Evolutionary conservation across 1,140 invertebrate genomes (phyloP), one percentile per base, ranked within the genome.

Genomic region (Drosophila miranda): DNA sequence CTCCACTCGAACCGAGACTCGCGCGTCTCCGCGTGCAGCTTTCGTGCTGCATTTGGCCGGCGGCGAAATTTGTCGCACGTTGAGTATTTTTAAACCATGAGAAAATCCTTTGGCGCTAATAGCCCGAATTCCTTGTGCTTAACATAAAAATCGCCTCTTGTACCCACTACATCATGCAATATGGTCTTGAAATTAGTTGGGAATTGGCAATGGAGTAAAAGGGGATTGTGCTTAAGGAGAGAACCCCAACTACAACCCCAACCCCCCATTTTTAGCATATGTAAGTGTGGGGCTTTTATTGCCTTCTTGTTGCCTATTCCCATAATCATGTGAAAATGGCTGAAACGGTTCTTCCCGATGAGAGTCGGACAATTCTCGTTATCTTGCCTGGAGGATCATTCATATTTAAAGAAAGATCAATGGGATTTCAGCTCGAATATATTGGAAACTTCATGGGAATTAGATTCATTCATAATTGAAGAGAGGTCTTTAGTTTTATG

Each of bases 91-190:
- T 89, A 89, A 89, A 89, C 87, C 87, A 89, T 89, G 87, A 87
- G 87, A 89, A 89, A 89, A 89, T 89, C 87, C 87, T 89, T 89
- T 89, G 87, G 87, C 87, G 87, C 87, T 89, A 89, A 89, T 89
- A 89, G 83, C 87, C 87, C 82, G 82, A 87, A 87, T 87, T 87
- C 82, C 82, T 87, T 87, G 78, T 87, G 82, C 82, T 87, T 87
- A 87, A 87, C 82, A 87, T 87, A 87, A 87, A 86, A 87, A 87
- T 87, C 82, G 82, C 82, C 82, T 75, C 82, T 78, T 81, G 77
- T 66, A 54, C 71, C 81, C 71, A 70, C 75, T 77, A 64, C 82
- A 69, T 70, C 81, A 81, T 77, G 81, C 81, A 77, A 86, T 61
- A 78, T 81, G 69, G 74, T 60, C 46, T 61, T 52, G 45, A 81